Conservation (phyloP, 37 sponge, comb jelly and placozoan genomes). For the Cladorhizidae sp. region DNA sequence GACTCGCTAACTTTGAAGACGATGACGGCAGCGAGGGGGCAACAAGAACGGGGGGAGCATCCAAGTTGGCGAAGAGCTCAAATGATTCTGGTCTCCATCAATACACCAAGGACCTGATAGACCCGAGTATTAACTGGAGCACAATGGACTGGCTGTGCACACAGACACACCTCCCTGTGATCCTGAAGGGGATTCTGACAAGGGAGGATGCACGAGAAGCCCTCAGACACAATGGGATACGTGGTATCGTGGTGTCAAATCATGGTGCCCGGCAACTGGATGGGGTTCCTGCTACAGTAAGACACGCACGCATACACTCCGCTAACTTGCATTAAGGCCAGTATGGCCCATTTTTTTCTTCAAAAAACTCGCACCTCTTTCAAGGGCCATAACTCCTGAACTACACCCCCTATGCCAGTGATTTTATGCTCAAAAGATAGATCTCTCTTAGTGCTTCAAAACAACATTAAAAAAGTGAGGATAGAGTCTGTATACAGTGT, state of each 20-base stretch:
- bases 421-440: no score
- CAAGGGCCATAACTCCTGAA: no score
- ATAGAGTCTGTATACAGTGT: no score
- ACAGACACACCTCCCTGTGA: constrained; percentile 70
- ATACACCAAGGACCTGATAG: constrained; percentile 46
- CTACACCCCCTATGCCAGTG: no score
- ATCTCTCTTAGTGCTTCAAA: no score
- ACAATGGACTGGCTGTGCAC: constrained; percentile 67
- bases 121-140: constrained; percentile 76
- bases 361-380: no score
- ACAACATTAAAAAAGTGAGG: no score
- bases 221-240: constrained; percentile 56
- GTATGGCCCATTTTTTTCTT: no score
- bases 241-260: constrained; percentile 90
- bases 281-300: constrained; percentile 84
- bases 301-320: no score
- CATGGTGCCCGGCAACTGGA: constrained; percentile 95
- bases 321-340: no score
- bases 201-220: constrained; percentile 88
- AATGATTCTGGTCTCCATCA: constrained; percentile 33
- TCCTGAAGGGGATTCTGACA: constrained; percentile 88
- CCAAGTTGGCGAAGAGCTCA: constrained; percentile 8
- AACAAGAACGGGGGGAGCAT: background rate
- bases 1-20: constrained; percentile 67
- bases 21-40: background rate